Evolutionary conservation across 1,140 invertebrate genomes (phyloP), one percentile per base, ranked within the genome.

Genomic region (Drosophila quadrilineata): DNA sequence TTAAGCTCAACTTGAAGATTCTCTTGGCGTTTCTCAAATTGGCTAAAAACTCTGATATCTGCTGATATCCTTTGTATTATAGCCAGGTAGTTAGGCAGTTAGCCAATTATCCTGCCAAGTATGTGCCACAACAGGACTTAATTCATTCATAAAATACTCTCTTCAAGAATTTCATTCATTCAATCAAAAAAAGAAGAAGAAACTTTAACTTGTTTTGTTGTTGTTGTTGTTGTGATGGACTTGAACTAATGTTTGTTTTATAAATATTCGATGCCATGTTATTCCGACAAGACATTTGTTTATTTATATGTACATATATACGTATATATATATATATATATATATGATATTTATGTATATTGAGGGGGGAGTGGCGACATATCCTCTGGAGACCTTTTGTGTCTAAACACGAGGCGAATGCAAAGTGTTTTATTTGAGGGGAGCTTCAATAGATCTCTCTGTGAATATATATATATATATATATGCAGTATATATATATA

Each of bases 161-260:
- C 16, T 56, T 46, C 48, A 53, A 54, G 65, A 48, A 52, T 64
- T 31, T 14, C 52, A 54, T 54, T 54, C 26, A 54, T 36, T 52
- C 71, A 74, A 60, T 60, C 29, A 73, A 14, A n/a, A n/a, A n/a
- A n/a, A n/a, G n/a, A n/a, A n/a, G n/a, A n/a, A n/a, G n/a, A 72
- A 64, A 63, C 49, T 69, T 58, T 54, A 71, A 71, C 66, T 63
- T 71, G 66, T 35, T 49, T 48, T 17, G 26, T 41, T 24, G 26
- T 22, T 48, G 40, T 12, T 54, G 40, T 22, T 54, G 48, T n/a
- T 64, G 35, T n/a, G 67, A 31, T 68, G 73, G n/a, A n/a, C n/a
- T 57, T 80, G 76, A 72, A 73, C 73, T 77, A 77, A 77, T 82
- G 77, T 82, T 82, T 82, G 85, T 77, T 82, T 84, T 77, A 82